Evolutionary conservation across 2,888 invertebrate species (phyloP), one percentile per base, ranked within the genome.

Genomic region (Yponomeuta malinellus): DNA sequence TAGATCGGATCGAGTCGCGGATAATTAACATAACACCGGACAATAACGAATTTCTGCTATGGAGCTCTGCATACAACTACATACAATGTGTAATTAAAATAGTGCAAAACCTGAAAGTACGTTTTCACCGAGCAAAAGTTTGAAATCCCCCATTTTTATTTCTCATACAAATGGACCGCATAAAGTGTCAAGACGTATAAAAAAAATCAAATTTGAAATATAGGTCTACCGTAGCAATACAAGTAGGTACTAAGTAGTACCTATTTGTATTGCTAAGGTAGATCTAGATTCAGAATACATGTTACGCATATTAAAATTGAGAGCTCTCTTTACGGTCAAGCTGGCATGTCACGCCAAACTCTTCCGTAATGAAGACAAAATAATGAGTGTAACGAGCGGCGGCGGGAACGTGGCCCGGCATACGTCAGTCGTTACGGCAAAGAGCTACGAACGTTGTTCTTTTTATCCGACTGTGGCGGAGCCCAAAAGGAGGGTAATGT

Each of bases 341-440:
- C 15, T 12, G 52, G 52, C 52, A 15, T 59, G 52, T 59, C 52
- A 59, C 52, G 52, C 52, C 15, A 59, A 59, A 59, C 52, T 12
- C 52, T 59, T 59, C 52, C 52, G 84, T 86, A 88, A 89, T 88
- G 84, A 87, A 87, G 87, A 85, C 84, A 87, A 84, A 86, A 87
- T 87, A 87, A 89, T 88, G 88, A 88, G 88, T 89, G 86, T 85
- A 86, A 87, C 85, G 85, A 84, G 85, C 43, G 43, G 43, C 43
- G 43, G 9, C 8, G 8, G 78, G 78, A 78, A 80, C 76, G 79
- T 76, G 79, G 78, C 79, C 80, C 75, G 77, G 81, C 84, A 83
- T 86, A 83, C 86, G 82, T 59, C 15, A 12, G 4, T 15, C 52
- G 52, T 43, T 8, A 5, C 43, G 9, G 1, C 43, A 43, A 59